Evolutionary conservation across 2,888 invertebrate species (phyloP).

Genomic region (Sarcophaga variegata): DNA sequence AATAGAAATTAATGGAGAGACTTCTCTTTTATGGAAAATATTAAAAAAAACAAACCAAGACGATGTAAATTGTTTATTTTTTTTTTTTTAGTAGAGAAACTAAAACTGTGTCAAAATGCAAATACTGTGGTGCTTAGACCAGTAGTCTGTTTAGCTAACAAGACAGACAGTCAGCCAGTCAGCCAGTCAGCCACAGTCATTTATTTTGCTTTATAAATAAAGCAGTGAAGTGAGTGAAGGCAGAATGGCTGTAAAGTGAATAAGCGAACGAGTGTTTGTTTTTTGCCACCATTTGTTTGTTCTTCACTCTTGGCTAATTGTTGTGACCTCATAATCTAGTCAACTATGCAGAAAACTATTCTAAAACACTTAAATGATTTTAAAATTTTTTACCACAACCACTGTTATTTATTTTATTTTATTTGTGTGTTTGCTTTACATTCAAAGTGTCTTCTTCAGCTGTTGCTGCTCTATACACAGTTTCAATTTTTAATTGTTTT

Average conservation of each 20-base stretch:
- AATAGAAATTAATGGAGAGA: constrained; percentile 33
- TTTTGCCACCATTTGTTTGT: constrained; percentile 63
- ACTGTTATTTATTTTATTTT: neutral
- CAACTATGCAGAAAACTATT: constrained; percentile 74
- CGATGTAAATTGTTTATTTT: constrained; percentile 10
- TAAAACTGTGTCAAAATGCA: constrained; percentile 65
- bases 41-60: constrained; percentile 5
- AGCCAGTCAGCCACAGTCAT: neutral
- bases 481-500: neutral
- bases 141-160: constrained; percentile 3
- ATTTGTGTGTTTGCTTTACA: neutral
- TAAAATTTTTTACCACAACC: neutral
- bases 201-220: neutral
- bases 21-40: neutral
- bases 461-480: neutral
- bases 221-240: constrained; percentile 69
- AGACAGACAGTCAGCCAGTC: neutral
- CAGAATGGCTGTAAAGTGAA: constrained; percentile 75
- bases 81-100: constrained; percentile 19
- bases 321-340: constrained; percentile 81
- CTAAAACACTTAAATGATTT: constrained; percentile 11
- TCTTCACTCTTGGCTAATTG: constrained; percentile 79
- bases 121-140: constrained; percentile 19
- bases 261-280: constrained; percentile 71
- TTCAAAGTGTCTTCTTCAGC: neutral